Evolutionary conservation across 2,797 vertebrate genomes (phyloP).

Genomic region (Caiman crocodilus): DNA sequence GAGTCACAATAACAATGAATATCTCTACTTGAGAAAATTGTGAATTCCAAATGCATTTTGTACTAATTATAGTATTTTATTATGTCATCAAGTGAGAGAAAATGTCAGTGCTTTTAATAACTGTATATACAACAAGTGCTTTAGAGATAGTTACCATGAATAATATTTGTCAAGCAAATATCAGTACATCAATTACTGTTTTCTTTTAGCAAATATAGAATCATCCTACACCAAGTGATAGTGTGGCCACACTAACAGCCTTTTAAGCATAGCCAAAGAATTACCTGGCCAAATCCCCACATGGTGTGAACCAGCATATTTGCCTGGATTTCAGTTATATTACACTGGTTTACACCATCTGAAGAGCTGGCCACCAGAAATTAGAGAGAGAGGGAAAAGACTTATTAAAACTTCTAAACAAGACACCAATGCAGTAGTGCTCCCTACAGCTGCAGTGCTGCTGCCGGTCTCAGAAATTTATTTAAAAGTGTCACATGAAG

Average conservation of each 20-base stretch:
- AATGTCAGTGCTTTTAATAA: conserved; percentile 53
- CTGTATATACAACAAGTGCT: conserved; percentile 53
- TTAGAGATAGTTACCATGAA: conserved; percentile 63
- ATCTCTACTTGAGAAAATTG: not conserved
- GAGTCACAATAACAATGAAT: conserved; percentile 12
- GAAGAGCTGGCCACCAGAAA: not conserved
- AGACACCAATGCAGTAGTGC: not conserved
- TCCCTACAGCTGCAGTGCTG: not conserved
- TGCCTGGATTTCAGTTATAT: conserved; percentile 19
- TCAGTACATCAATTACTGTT: conserved; percentile 35
- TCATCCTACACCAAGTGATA: conserved; percentile 17
- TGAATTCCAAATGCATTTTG: conserved; percentile 44
- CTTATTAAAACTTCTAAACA: not conserved
- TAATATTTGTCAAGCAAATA: conserved; percentile 67
- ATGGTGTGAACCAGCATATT: not conserved
- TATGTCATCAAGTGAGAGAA: conserved; percentile 60
- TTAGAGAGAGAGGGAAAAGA: not conserved
- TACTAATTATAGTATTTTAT: conserved; percentile 64
- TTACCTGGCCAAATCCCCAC: conserved; percentile 30
- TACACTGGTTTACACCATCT: not conserved
- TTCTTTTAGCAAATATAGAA: conserved; percentile 61
- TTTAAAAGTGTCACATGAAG: not conserved
- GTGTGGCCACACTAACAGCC: not conserved
- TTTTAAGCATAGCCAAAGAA: conserved; percentile 11
- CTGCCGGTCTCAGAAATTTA: not conserved